Base-by-base conservation (phyloP, 2,797 vertebrate species). In the Sebastes cheni region DNA sequence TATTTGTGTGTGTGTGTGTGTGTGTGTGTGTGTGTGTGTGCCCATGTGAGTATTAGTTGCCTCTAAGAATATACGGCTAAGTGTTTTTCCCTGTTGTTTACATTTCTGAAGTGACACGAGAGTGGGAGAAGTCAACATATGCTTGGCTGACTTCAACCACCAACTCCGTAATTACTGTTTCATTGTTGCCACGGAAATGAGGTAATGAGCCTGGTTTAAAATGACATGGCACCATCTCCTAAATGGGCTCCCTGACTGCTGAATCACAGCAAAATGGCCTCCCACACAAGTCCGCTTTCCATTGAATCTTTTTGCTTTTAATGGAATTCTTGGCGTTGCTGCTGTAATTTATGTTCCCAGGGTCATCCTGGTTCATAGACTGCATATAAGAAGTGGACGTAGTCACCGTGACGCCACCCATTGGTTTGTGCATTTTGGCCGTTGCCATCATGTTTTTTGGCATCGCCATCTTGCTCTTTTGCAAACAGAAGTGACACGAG, bases 71-170 rank as follows among this genome's bases (percentile, higher is more conserved):
- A 66, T 58, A 64, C n/a, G 50, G 73, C 56, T 75, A 73, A 88
- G 84, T 84, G 80, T 87, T 89, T 90, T 86, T 80, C 67, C 70
- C 77, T 87, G 81, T 74, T 75, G 76, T 80, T 61, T 82, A 78
- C 68, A 74, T 84, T 77, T 82, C 58, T 55, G 12, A 82, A 78
- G 27, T 78, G 83, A 77, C 78, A 75, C 56, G 59, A 67, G 56
- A 79, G 67, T 30, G 76, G 79, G 3, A 85, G 67, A 83, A 82
- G 74, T 80, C 59, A 73, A 27, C 52, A 27, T 54, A 67, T 83
- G 79, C 75, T 70, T 81, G 82, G 39, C 59, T 80, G 72, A 79
- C 62, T 87, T 80, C 25, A 82, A 67, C 46, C 68, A 59, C 61
- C 54, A 67, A 50, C 75, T 82, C 74, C 62, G 54, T 85, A 80